phyloP scores from a whole-genome alignment of 1,140 invertebrate genomes.

The Lasioglossum baleicum region DNA sequence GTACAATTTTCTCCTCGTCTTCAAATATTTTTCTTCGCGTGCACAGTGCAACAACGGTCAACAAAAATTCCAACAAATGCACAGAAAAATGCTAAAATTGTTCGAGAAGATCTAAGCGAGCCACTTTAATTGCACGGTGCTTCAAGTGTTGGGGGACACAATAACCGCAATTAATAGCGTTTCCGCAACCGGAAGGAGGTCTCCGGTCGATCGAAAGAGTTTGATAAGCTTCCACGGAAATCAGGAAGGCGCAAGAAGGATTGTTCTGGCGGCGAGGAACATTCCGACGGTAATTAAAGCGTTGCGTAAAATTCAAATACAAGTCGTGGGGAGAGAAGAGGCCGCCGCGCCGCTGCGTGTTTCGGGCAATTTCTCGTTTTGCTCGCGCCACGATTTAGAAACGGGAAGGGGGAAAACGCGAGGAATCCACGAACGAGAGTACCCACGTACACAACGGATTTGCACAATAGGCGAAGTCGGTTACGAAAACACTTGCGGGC shows the following conservation, averaged over 20 bases:
- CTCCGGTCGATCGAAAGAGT: background rate
- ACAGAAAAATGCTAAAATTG: too few relatives aligned
- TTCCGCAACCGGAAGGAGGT: too few relatives aligned
- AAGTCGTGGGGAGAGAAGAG: background rate
- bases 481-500: background rate
- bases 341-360: too few relatives aligned
- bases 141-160: too few relatives aligned
- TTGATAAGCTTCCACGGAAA: slow-evolving; percentile 11
- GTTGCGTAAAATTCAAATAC: slow-evolving; percentile 44
- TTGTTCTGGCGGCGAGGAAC: background rate
- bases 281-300: slow-evolving; percentile 29
- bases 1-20: too few relatives aligned
- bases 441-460: background rate
- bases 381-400: slow-evolving; percentile 23
- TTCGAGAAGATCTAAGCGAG: too few relatives aligned
- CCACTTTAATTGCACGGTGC: too few relatives aligned
- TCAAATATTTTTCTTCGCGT: too few relatives aligned
- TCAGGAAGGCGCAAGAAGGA: background rate
- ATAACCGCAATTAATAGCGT: too few relatives aligned
- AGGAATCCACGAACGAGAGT: background rate
- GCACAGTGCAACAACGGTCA: too few relatives aligned
- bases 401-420: background rate
- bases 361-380: slow-evolving; percentile 33
- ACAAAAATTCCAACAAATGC: too few relatives aligned
- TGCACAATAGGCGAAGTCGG: background rate